A percentile compares a stretch with the other conserved stretches of the same genome.
Evolutionary conservation across 2,888 invertebrate species (phyloP).

Genomic region (Brenthis daphne): DNA sequence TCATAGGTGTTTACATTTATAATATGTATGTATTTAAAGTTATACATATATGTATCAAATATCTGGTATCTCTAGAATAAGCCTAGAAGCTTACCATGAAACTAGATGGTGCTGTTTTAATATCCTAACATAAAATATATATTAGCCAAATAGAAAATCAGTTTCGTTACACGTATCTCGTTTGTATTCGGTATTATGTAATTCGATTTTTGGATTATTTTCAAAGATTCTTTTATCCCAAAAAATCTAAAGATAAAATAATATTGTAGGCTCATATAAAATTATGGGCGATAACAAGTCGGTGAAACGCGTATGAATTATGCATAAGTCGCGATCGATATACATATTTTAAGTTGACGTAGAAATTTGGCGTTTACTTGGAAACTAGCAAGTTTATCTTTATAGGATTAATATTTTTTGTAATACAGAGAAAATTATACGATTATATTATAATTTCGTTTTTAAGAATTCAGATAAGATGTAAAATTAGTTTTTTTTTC

Average conservation of each 20-base stretch:
- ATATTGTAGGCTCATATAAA: constrained; percentile 32
- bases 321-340: constrained; percentile 43
- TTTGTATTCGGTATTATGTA: neutral
- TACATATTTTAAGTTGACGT: constrained; percentile 31
- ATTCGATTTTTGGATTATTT: neutral
- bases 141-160: too few species aligned
- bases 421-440: neutral
- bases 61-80: too few species aligned
- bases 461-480: too few species aligned
- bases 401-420: constrained; percentile 3
- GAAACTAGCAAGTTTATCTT: neutral
- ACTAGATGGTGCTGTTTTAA: too few species aligned
- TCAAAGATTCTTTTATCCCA: constrained; percentile 11
- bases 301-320: constrained; percentile 42
- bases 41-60: too few species aligned
- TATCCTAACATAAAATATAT: too few species aligned
- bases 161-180: too few species aligned
- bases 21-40: too few species aligned
- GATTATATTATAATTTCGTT: too few species aligned
- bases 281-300: constrained; percentile 42
- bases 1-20: too few species aligned
- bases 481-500: too few species aligned
- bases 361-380: constrained; percentile 7
- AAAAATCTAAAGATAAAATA: constrained; percentile 24
- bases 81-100: too few species aligned